phyloP scores from a whole-genome alignment of 2,797 vertebrate species.

The Hypotaenidia philippensis region DNA sequence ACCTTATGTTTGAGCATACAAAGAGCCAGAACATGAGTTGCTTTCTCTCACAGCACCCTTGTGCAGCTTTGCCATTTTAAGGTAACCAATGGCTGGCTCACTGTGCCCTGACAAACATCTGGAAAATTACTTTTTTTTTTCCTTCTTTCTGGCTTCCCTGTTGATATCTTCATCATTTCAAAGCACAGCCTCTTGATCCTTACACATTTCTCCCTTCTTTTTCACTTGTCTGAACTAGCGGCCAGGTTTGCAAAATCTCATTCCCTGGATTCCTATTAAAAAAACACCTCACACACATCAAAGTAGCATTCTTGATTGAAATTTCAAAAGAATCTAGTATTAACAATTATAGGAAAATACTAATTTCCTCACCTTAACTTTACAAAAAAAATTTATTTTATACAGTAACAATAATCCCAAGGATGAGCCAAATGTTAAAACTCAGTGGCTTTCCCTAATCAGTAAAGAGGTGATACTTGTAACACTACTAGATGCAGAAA shows the following conservation, averaged over 20 bases:
- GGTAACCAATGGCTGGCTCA: background rate
- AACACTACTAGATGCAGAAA: background rate
- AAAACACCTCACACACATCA: background rate
- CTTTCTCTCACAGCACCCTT: background rate
- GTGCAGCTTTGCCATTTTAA: background rate
- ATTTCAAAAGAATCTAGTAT: background rate
- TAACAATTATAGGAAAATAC: background rate
- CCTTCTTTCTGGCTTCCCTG: background rate
- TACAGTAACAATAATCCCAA: background rate
- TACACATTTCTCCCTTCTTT: background rate
- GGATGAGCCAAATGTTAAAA: background rate
- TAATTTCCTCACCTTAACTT: background rate
- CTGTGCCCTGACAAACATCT: background rate
- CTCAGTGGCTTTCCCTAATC: background rate
- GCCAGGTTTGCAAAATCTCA: background rate
- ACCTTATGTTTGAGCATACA: background rate
- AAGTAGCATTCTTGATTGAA: background rate
- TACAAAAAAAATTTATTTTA: background rate
- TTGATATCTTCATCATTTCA: background rate
- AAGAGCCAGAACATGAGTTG: background rate
- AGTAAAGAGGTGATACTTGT: background rate
- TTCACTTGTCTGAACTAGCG: background rate
- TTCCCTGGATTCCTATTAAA: background rate
- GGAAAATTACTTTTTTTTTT: background rate
- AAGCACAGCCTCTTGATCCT: background rate